Evolutionary conservation across 2,113 vertebrate genomes (phyloP).

Genomic region (Circaetus cinerascens): DNA sequence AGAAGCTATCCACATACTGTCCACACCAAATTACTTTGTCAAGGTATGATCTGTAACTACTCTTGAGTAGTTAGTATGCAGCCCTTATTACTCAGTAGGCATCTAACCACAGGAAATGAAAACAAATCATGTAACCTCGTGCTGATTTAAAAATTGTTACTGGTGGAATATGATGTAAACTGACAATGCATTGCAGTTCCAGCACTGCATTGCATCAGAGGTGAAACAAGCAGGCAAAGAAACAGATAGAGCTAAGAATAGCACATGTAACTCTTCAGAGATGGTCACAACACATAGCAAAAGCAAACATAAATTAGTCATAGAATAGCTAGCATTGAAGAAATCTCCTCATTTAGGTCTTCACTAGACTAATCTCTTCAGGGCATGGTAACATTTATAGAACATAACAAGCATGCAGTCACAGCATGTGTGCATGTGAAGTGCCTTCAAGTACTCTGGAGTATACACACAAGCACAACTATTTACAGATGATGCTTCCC

Average conservation of each 20-base stretch:
- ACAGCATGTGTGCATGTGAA: background rate
- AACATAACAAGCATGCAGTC: background rate
- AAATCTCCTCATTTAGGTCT: background rate
- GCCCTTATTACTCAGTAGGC: background rate
- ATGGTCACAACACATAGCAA: background rate
- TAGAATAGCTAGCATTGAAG: background rate
- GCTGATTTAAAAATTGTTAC: background rate
- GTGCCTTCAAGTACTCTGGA: background rate
- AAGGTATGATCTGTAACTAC: background rate
- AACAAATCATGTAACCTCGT: background rate
- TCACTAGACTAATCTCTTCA: background rate
- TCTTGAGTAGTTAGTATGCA: background rate
- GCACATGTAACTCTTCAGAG: background rate
- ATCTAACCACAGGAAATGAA: slow-evolving; percentile 18
- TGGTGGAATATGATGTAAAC: background rate
- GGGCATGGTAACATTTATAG: background rate
- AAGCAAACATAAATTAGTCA: background rate
- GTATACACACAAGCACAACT: background rate
- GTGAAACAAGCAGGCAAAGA: background rate
- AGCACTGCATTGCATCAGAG: slow-evolving; percentile 36
- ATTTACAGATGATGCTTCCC: background rate
- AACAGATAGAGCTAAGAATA: background rate
- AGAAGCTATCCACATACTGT: slow-evolving; percentile 9
- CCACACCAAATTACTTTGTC: slow-evolving; percentile 8
- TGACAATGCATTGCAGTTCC: slow-evolving; percentile 12